A percentile compares a stretch with the other conserved stretches of the same genome.
Evolutionary conservation across 2,113 vertebrate genomes (phyloP).

Genomic region (Pseudois nayaur): DNA sequence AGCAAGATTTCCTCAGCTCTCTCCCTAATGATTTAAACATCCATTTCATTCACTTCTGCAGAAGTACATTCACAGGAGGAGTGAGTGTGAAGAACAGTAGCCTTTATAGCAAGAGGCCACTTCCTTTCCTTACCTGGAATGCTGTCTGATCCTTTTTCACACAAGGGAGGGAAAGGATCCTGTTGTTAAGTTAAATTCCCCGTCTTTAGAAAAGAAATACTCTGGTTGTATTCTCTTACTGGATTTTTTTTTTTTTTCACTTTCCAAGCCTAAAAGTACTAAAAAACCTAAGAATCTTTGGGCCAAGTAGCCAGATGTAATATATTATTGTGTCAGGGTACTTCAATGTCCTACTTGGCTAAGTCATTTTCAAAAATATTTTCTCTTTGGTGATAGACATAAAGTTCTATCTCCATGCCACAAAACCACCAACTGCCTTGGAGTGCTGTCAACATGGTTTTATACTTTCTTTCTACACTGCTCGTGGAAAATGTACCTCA

Average conservation of each 20-base stretch:
- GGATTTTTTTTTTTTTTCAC: constrained; percentile 1
- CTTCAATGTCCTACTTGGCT: constrained; percentile 58
- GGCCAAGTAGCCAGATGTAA: constrained; percentile 60
- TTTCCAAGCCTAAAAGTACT: constrained; percentile 8
- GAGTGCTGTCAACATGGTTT: constrained; percentile 37
- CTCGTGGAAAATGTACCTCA: constrained; percentile 47
- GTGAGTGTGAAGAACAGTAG: constrained; percentile 67
- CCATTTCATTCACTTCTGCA: constrained; percentile 63
- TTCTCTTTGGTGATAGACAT: constrained; percentile 65
- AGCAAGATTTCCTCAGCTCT: constrained; percentile 70
- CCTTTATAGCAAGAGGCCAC: not conserved
- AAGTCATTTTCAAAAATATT: constrained; percentile 68
- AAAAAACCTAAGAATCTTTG: constrained; percentile 40
- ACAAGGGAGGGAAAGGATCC: not conserved
- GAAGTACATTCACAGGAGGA: constrained; percentile 56
- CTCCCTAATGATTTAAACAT: constrained; percentile 75
- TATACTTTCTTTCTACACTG: constrained; percentile 45
- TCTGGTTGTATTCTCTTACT: constrained; percentile 29
- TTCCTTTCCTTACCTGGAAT: constrained; percentile 48
- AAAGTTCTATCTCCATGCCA: constrained; percentile 68
- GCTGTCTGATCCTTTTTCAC: not conserved
- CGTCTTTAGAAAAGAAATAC: not conserved
- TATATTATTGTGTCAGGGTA: constrained; percentile 51
- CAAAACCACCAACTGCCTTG: constrained; percentile 55
- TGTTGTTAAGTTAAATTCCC: not conserved